A percentile compares a stretch with the other conserved stretches of the same genome.
Conservation (phyloP, 2,888 invertebrate species). For the Nomada fabriciana region DNA sequence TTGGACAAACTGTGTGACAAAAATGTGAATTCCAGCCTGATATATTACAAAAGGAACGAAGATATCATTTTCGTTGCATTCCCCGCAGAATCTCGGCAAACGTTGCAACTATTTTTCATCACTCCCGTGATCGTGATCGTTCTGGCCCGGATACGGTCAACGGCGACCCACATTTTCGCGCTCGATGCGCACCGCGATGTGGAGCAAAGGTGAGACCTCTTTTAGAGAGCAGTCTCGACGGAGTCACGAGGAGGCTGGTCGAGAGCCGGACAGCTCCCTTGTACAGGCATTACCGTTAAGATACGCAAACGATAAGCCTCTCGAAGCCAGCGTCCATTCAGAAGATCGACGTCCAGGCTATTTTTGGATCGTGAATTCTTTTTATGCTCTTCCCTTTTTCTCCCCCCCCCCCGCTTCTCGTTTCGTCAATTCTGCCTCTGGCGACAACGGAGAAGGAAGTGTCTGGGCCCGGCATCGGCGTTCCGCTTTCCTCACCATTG, state of each 20-base stretch:
- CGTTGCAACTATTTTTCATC: constrained; percentile 2
- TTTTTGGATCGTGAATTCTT: constrained; percentile 23
- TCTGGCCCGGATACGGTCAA: constrained; percentile 51
- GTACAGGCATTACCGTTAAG: constrained; percentile 53
- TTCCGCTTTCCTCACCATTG: background rate
- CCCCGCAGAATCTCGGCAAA: background rate
- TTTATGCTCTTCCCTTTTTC: background rate
- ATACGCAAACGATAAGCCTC: constrained; percentile 69
- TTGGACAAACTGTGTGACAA: too few species aligned
- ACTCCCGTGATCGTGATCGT: constrained; percentile 6
- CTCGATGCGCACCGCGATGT: constrained; percentile 39
- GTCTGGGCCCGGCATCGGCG: too few species aligned
- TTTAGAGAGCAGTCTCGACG: constrained; percentile 53
- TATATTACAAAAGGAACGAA: background rate
- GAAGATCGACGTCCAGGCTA: constrained; percentile 30
- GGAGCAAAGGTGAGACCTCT: constrained; percentile 59
- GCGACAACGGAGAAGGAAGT: background rate
- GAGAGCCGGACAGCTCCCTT: constrained; percentile 45
- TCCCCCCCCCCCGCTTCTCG: too few species aligned
- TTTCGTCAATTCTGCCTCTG: background rate
- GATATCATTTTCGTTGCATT: background rate
- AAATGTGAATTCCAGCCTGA: too few species aligned
- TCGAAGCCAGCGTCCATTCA: constrained; percentile 34
- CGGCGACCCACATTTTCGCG: constrained; percentile 41
- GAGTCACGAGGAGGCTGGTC: constrained; percentile 55